phyloP scores from a whole-genome alignment of 1,140 invertebrate genomes.

The Micrasema minimum region DNA sequence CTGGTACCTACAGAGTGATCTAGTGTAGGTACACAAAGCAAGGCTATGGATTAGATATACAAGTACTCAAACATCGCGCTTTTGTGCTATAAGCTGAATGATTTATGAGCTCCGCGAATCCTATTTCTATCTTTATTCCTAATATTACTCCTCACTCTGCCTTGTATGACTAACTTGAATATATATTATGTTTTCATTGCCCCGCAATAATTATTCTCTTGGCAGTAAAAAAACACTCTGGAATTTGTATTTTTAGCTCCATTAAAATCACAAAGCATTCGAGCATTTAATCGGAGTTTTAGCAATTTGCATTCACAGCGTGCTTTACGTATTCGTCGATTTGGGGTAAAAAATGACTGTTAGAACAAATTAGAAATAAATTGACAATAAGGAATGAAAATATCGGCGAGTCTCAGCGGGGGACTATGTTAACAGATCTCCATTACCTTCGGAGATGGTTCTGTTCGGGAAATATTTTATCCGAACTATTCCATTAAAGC shows the following conservation, averaged over 20 bases:
- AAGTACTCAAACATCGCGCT: too few species aligned
- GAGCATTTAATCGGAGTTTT: too few species aligned
- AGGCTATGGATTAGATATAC: too few species aligned
- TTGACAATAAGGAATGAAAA: slow-evolving; percentile 4
- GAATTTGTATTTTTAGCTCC: too few species aligned
- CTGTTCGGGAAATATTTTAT: slow-evolving; percentile 1
- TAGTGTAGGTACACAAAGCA: too few species aligned
- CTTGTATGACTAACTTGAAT: too few species aligned
- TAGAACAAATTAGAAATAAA: slow-evolving; percentile 26
- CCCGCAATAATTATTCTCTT: too few species aligned
- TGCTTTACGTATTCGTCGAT: slow-evolving; percentile 1
- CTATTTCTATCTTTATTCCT: background rate
- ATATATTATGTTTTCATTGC: too few species aligned
- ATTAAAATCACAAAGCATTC: too few species aligned
- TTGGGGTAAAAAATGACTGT: slow-evolving; percentile 4
- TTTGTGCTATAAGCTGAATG: background rate
- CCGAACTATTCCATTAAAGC: slow-evolving; percentile 17
- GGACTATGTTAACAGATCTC: slow-evolving; percentile 44
- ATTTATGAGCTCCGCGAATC: slow-evolving; percentile 16
- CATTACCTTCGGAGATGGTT: slow-evolving; percentile 18
- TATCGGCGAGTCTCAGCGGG: slow-evolving; percentile 46
- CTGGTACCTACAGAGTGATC: too few species aligned
- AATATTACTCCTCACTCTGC: background rate
- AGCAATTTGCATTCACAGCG: slow-evolving; percentile 4
- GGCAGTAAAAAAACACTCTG: too few species aligned